Base-by-base conservation (phyloP, 2,888 invertebrate species). In the Archips xylosteana region DNA sequence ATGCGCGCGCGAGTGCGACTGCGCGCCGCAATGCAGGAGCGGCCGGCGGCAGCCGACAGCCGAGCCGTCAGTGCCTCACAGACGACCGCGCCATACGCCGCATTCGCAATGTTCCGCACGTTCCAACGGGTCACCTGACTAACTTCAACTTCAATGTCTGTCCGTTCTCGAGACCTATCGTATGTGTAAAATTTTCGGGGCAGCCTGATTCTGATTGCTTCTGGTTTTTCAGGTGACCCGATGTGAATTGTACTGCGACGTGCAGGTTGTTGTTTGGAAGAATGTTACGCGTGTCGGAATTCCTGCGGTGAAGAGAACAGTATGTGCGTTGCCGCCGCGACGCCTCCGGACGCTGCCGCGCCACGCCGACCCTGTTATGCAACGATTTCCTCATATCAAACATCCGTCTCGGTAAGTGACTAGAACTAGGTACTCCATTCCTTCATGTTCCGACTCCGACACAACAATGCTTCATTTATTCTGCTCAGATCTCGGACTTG, bases 21-120 rank as follows among this genome's bases (percentile, higher is more conserved):
- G 95, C 95, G 95, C 95, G 94, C 95, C 95, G 95, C 96, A 96
- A 92, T 96, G 96, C 96, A 96, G 95, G 95, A 94, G 92, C 92
- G 91, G 87, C 88, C 89, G 92, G 89, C 89, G 89, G 84, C 87
- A 83, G 83, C 83, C 87, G 85, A 86, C 86, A 85, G 85, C 83
- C 83, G 78, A 81, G 83, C 87, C 90, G 87, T 90, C 93, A 94
- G 93, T 94, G 87, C 90, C 87, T 89, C 90, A 83, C 85, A 84
- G 89, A 86, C 91, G 82, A 89, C 82, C 90, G 89, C 87, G 89
- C 85, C 83, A 88, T 82, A 85, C 88, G 84, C 88, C 88, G 88
- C 90, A 85, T 87, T 85, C 85, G 88, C 74, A 79, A 81, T 78
- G 81, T 78, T 78, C 79, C 82, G 78, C 82, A 81, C 82, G 81